A percentile compares a stretch with the other conserved stretches of the same genome.
These are phyloP conservation scores for Drosophila trapezifrons DNA, from an alignment of 1,140 invertebrate genomes.

Conservation along the genomic window DNA sequence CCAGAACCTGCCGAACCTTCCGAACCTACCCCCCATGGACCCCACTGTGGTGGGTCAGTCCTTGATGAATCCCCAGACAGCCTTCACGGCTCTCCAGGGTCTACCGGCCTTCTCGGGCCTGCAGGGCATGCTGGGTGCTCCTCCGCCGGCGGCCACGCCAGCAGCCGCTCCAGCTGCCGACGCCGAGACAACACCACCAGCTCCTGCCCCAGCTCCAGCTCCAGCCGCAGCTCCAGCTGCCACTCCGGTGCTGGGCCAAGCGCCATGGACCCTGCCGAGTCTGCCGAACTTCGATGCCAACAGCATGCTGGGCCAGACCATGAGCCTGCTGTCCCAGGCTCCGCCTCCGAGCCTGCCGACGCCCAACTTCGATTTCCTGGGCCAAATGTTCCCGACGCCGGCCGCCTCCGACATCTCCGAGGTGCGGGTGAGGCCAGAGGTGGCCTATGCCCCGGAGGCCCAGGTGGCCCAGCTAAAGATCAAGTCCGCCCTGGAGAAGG, in stretches of 20 bases:
- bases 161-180: slow-evolving; percentile 33
- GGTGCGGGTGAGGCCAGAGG: slow-evolving; percentile 69
- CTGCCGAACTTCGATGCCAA: slow-evolving; percentile 28
- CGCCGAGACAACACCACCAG: background rate
- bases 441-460: slow-evolving; percentile 6
- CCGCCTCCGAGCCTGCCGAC: background rate
- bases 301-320: slow-evolving; percentile 36
- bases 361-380: slow-evolving; percentile 26
- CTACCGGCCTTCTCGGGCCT: background rate
- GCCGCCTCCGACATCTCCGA: slow-evolving; percentile 72
- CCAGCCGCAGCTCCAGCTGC: slow-evolving; percentile 2
- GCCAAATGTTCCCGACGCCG: slow-evolving; percentile 22
- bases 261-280: background rate
- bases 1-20: background rate
- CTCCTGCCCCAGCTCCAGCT: background rate
- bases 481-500: slow-evolving; percentile 32
- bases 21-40: background rate
- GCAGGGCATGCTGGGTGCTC: slow-evolving; percentile 20
- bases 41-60: background rate
- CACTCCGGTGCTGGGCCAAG: slow-evolving; percentile 18
- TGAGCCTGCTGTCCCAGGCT: slow-evolving; percentile 17
- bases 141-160: slow-evolving; percentile 14
- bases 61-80: background rate
- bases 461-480: slow-evolving; percentile 55
- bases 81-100: background rate